These are phyloP conservation scores for Hetaerina americana DNA, from an alignment of 1,140 invertebrate species.

Conservation along the genomic window DNA sequence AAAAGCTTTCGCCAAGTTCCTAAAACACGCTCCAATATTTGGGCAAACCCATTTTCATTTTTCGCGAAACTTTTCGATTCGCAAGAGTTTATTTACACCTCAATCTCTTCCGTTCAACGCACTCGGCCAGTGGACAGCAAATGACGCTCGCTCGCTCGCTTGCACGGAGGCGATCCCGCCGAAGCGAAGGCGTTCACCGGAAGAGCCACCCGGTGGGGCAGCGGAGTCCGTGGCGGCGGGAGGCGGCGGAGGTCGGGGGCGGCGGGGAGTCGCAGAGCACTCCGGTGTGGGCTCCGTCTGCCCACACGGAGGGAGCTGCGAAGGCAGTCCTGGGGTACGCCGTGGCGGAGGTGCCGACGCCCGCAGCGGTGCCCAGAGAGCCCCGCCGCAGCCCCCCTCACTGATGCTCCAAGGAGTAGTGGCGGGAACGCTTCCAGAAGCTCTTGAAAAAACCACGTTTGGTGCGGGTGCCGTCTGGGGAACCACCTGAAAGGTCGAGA, in stretches of 20 bases:
- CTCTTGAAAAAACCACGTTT: slow-evolving; percentile 72
- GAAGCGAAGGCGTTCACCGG: not conserved
- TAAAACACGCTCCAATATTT: too few species aligned
- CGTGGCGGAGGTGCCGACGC: not conserved
- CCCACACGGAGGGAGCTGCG: not conserved
- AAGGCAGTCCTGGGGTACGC: not conserved
- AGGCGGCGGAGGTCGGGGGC: not conserved
- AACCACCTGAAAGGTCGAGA: not conserved
- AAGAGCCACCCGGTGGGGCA: not conserved
- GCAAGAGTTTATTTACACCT: too few species aligned
- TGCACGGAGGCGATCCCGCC: too few species aligned
- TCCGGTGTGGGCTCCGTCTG: not conserved
- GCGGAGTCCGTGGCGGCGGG: not conserved
- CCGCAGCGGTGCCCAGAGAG: not conserved
- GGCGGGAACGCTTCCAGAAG: slow-evolving; percentile 68
- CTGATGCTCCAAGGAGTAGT: slow-evolving; percentile 68
- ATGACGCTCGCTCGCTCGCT: too few species aligned
- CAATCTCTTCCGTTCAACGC: too few species aligned
- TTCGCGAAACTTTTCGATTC: too few species aligned
- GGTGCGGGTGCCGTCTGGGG: slow-evolving; percentile 38
- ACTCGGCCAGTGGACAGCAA: too few species aligned
- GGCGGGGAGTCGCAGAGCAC: not conserved
- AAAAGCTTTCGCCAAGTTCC: too few species aligned
- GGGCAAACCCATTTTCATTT: too few species aligned
- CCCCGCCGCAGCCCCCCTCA: slow-evolving; percentile 13